Percentiles rank a stretch among this genome's conserved stretches.
phyloP scores from a whole-genome alignment of 2,113 vertebrate genomes.

The Rhinogobius similis region DNA sequence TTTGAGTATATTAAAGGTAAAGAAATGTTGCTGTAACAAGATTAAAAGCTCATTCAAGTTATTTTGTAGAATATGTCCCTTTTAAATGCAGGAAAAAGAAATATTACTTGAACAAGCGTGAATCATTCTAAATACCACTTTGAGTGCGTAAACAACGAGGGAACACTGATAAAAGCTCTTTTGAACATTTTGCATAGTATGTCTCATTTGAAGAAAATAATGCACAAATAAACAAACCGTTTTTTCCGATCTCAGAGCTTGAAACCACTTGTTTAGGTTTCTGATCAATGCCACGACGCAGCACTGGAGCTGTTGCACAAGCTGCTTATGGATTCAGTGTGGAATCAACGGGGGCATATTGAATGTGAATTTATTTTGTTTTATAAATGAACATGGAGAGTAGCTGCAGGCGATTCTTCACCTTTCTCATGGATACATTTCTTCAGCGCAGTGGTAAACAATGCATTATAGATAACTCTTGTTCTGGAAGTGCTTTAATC shows the following conservation, averaged over 20 bases:
- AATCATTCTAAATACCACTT: too few relatives aligned
- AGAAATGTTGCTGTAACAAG: too few relatives aligned
- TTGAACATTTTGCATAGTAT: too few relatives aligned
- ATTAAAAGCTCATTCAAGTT: too few relatives aligned
- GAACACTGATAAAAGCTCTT: too few relatives aligned
- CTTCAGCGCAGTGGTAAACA: slow-evolving; percentile 47
- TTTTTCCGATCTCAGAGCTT: background rate
- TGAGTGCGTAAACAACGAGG: too few relatives aligned
- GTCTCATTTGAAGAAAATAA: too few relatives aligned
- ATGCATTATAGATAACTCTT: slow-evolving; percentile 52
- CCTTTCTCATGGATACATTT: slow-evolving; percentile 41
- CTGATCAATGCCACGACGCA: background rate
- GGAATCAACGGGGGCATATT: slow-evolving; percentile 24
- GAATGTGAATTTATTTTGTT: slow-evolving; percentile 46
- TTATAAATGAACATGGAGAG: slow-evolving; percentile 54
- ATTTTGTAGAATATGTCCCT: too few relatives aligned
- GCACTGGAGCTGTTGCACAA: slow-evolving; percentile 12
- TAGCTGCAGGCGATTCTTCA: slow-evolving; percentile 35
- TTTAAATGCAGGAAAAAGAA: too few relatives aligned
- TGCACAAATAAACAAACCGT: background rate
- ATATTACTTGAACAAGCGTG: too few relatives aligned
- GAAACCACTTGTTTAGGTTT: background rate
- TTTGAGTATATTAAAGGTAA: too few relatives aligned
- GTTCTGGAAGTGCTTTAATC: slow-evolving; percentile 44
- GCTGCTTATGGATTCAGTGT: slow-evolving; percentile 17